phyloP scores from a whole-genome alignment of 2,113 vertebrate species.

The Epinephelus fuscoguttatus region DNA sequence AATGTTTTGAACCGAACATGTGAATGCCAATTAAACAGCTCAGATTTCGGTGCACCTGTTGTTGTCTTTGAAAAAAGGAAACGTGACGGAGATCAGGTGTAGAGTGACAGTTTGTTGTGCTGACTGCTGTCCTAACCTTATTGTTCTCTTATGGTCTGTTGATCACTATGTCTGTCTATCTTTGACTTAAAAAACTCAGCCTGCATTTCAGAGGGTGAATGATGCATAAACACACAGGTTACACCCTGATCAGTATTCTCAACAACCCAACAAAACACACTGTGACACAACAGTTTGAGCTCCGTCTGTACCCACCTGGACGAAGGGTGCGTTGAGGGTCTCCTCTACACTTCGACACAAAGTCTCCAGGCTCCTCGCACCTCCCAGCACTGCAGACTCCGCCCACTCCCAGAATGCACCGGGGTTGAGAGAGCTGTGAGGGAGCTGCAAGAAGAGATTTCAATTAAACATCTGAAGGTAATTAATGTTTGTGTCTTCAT shows the following conservation, averaged over 20 bases:
- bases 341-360: conserved; percentile 87
- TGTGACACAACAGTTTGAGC: background rate
- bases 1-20: background rate
- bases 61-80: background rate
- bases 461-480: background rate
- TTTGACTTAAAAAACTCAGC: background rate
- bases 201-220: background rate
- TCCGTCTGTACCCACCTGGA: conserved; percentile 81
- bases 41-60: background rate
- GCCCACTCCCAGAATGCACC: conserved; percentile 89
- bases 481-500: background rate
- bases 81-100: background rate
- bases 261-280: background rate
- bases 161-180: background rate
- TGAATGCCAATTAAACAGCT: background rate
- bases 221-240: background rate
- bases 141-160: background rate
- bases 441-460: conserved; percentile 82
- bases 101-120: background rate
- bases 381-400: conserved; percentile 80
- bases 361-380: conserved; percentile 75
- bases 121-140: background rate
- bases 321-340: conserved; percentile 78
- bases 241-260: background rate
- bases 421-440: conserved; percentile 83